Evolutionary conservation across 1,140 invertebrate species (phyloP), one percentile per base, ranked within the genome.

Genomic region (Cyphomyrmex costatus): DNA sequence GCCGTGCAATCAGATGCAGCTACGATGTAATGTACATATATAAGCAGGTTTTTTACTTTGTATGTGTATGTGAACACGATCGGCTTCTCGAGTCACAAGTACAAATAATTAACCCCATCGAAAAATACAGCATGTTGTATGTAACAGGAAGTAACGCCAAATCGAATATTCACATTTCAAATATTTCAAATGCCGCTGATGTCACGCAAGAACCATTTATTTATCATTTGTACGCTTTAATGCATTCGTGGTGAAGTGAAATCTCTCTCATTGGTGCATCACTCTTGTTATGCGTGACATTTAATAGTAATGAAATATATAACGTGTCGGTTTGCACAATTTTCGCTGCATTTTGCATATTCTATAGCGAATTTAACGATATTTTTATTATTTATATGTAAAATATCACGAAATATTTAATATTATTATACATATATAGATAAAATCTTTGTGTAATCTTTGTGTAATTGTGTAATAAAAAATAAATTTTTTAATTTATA

Each of bases 231-330:
- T n/a, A 6, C 33, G 36, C 53, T 82, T 82, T 82, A 82, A 60
- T 36, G 4, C 66, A 82, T 80, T 33, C n/a, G 21, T 42, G 19
- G n/a, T 49, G 24, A 82, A 73, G 61, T 19, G 24, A 82, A 82
- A 73, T 82, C 19, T 82, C 42, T 66, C 27, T 66, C 30, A 68
- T 79, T 53, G 36, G 24, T 73, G 19, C 6, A 10, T 14, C 19
- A 10, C 36, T 82, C 24, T 73, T 82, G 53, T 73, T 73, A 73
- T 82, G 24, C 63, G 61, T 82, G 51, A 73, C 53, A 60, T 82
- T 73, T 82, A 46, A 73, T 82, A 73, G 4, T 73, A 82, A 82
- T 82, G 36, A 82, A 71, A n/a, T n/a, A 63, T 24, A 60, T 24
- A 36, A n/a, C 42, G 24, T 6, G 24, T 58, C 36, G 36, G 10